Conservation (phyloP, 2,797 vertebrate species). For the Coregonus ussuriensis region DNA sequence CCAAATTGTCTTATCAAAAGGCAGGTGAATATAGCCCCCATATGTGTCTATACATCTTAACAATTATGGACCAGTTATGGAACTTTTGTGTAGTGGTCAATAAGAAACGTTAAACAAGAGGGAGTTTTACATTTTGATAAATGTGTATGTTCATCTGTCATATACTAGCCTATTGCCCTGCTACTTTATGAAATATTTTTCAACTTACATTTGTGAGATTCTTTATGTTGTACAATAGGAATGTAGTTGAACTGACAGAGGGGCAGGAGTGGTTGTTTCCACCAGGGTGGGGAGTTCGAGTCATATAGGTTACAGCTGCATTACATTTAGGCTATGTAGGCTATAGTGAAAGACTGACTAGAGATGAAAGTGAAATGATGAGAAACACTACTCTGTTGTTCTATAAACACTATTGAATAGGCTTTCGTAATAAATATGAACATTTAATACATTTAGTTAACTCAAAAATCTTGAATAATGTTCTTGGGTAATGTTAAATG, state of each 20-base stretch:
- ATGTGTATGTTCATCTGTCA: background rate
- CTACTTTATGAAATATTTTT: background rate
- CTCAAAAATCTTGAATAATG: background rate
- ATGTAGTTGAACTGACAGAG: background rate
- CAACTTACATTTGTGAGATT: background rate
- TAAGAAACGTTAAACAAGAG: background rate
- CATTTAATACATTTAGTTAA: constrained; percentile 10
- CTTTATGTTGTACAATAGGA: background rate
- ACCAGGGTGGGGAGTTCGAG: constrained; percentile 26
- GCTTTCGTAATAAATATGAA: constrained; percentile 11
- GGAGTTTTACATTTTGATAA: background rate
- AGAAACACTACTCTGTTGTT: constrained; percentile 69
- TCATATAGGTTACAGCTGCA: constrained; percentile 68
- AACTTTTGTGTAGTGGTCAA: background rate
- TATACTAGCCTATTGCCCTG: background rate
- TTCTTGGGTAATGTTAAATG: background rate
- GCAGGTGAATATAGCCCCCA: background rate
- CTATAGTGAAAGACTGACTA: constrained; percentile 51
- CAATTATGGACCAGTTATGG: background rate
- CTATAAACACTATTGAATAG: constrained; percentile 71
- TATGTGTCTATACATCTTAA: background rate
- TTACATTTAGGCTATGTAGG: constrained; percentile 35
- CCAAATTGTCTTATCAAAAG: background rate
- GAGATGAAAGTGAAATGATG: constrained; percentile 72
- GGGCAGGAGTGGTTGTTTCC: background rate